Percentiles rank a stretch among this genome's conserved stretches.
These are phyloP conservation scores for Zalophus californianus DNA, from an alignment of 2,797 vertebrate species.

Conservation along the genomic window DNA sequence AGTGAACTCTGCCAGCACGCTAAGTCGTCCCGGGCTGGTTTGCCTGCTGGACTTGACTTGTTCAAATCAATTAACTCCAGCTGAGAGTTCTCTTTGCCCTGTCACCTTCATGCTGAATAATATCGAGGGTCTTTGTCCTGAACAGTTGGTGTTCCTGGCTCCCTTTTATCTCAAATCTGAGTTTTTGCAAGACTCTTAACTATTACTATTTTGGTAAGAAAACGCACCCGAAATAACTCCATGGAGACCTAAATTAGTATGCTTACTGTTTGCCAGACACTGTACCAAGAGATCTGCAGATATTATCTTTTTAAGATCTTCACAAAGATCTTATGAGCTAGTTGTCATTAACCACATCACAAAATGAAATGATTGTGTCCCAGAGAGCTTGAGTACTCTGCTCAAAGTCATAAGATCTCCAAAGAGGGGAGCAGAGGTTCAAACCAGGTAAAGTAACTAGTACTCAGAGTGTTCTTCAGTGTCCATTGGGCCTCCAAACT, in stretches of 20 bases:
- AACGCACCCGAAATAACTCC: background rate
- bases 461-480: background rate
- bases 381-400: background rate
- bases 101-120: background rate
- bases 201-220: background rate
- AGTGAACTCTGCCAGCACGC: background rate
- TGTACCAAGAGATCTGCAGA: background rate
- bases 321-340: background rate
- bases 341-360: background rate
- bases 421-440: background rate
- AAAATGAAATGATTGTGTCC: background rate
- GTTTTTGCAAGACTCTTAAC: background rate
- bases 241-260: background rate
- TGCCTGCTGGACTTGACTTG: background rate
- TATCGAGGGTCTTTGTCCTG: background rate
- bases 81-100: background rate
- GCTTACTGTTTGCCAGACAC: background rate
- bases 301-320: background rate
- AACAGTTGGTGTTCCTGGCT: background rate
- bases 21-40: background rate
- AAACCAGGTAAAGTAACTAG: no score
- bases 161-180: background rate
- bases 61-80: background rate
- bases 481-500: background rate
- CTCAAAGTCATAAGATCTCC: background rate